phyloP scores from a whole-genome alignment of 2,888 invertebrate species.

The Atrina japonica region DNA sequence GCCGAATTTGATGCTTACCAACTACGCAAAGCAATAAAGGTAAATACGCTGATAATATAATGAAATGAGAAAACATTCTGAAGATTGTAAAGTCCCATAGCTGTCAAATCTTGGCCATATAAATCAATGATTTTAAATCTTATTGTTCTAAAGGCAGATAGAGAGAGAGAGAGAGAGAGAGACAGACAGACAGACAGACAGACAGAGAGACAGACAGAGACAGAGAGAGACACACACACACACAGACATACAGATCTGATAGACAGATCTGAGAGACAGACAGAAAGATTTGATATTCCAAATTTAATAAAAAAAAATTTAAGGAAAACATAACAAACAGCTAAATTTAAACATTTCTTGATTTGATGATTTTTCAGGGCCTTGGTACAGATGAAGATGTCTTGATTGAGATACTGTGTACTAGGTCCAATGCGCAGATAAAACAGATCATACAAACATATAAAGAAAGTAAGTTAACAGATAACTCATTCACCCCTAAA shows the following conservation, averaged over 20 bases:
- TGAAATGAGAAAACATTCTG: background rate
- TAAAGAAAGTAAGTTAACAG: constrained; percentile 76
- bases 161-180: background rate
- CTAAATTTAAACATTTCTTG: too few relatives aligned
- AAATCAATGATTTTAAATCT: too few relatives aligned
- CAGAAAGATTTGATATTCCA: too few relatives aligned
- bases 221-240: too few relatives aligned
- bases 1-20: constrained; percentile 80
- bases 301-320: too few relatives aligned
- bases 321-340: too few relatives aligned
- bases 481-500: too few relatives aligned
- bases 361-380: too few relatives aligned
- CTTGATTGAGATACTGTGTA: constrained; percentile 80
- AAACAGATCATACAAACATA: constrained; percentile 76
- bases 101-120: background rate
- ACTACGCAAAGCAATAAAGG: constrained; percentile 78
- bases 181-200: background rate
- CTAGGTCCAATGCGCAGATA: constrained; percentile 80
- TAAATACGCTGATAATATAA: too few relatives aligned
- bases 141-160: background rate
- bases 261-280: too few relatives aligned
- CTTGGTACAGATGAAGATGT: constrained; percentile 80
- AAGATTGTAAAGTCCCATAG: background rate
- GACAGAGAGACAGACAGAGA: background rate
- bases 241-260: too few relatives aligned